Percentiles rank a stretch among this genome's conserved stretches.
Conservation (phyloP, 2,113 vertebrate genomes). For the Trematomus loennbergii region DNA sequence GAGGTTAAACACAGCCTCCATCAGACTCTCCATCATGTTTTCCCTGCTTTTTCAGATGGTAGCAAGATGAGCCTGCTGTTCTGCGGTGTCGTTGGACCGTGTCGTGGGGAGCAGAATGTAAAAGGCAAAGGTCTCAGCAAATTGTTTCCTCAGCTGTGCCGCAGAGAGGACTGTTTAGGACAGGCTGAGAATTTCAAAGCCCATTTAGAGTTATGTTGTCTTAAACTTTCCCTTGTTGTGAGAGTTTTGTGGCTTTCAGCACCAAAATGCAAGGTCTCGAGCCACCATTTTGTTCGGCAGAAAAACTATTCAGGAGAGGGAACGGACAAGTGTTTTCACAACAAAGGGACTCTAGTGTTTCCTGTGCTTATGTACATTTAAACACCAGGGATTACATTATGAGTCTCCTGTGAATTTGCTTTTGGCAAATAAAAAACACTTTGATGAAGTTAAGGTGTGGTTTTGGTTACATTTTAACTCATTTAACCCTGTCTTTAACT, state of each 20-base stretch:
- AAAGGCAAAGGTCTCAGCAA: slow-evolving; percentile 72
- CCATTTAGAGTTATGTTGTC: slow-evolving; percentile 55
- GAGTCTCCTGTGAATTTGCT: background rate
- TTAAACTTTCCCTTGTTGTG: slow-evolving; percentile 54
- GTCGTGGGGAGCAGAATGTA: slow-evolving; percentile 60
- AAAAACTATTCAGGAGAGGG: background rate
- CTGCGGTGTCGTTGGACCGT: slow-evolving; percentile 44
- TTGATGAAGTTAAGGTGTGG: background rate
- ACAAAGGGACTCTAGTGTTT: slow-evolving; percentile 16
- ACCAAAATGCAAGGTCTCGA: slow-evolving; percentile 26
- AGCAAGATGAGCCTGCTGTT: slow-evolving; percentile 60
- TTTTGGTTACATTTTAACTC: slow-evolving; percentile 1
- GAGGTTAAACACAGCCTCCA: slow-evolving; percentile 42
- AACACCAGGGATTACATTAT: background rate
- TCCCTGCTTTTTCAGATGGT: slow-evolving; percentile 54
- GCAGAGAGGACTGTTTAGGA: slow-evolving; percentile 48
- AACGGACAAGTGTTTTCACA: background rate
- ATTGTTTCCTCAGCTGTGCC: slow-evolving; percentile 79
- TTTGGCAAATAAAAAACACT: background rate
- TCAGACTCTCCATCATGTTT: slow-evolving; percentile 26
- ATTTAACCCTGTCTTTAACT: background rate
- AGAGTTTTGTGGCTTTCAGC: slow-evolving; percentile 37
- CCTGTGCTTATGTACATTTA: background rate
- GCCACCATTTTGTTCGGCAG: slow-evolving; percentile 18
- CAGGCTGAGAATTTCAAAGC: slow-evolving; percentile 43